Evolutionary conservation across 1,140 invertebrate species (phyloP).

Genomic region (Yoshiicerus persimilis): DNA sequence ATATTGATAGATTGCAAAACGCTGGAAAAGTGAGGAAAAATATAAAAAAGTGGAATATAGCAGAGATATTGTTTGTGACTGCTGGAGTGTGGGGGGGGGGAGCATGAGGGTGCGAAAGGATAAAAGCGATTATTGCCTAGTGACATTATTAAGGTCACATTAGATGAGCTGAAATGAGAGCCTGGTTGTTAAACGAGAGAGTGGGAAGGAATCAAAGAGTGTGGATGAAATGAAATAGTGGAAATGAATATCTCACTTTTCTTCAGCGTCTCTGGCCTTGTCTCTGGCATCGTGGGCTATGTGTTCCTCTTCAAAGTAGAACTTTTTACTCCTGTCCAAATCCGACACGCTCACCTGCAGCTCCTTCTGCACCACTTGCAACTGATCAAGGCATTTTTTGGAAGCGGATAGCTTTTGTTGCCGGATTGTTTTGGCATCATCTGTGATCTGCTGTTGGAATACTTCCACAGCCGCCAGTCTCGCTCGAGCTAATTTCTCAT

Average conservation of each 20-base stretch:
- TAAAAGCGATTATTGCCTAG: too few species aligned
- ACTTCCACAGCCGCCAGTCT: conserved; percentile 88
- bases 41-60: too few species aligned
- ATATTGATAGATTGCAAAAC: too few species aligned
- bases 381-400: conserved; percentile 85
- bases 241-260: conserved; percentile 80
- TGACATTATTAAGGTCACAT: not conserved
- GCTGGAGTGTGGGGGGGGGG: too few species aligned
- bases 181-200: not conserved
- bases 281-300: conserved; percentile 90
- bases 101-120: too few species aligned
- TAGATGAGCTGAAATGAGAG: not conserved
- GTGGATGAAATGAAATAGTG: not conserved
- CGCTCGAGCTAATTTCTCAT: conserved; percentile 87
- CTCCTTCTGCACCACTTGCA: conserved; percentile 86
- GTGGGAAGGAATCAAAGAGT: conserved; percentile 17
- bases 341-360: conserved; percentile 82
- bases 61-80: too few species aligned
- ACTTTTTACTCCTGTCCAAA: conserved; percentile 90
- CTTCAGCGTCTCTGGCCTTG: conserved; percentile 92
- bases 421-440: conserved; percentile 82
- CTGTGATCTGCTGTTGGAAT: conserved; percentile 89
- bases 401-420: conserved; percentile 79
- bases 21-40: too few species aligned
- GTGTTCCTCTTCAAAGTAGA: conserved; percentile 94